Conservation (phyloP, 2,797 vertebrate genomes). For the Rhabdomys pumilio region DNA sequence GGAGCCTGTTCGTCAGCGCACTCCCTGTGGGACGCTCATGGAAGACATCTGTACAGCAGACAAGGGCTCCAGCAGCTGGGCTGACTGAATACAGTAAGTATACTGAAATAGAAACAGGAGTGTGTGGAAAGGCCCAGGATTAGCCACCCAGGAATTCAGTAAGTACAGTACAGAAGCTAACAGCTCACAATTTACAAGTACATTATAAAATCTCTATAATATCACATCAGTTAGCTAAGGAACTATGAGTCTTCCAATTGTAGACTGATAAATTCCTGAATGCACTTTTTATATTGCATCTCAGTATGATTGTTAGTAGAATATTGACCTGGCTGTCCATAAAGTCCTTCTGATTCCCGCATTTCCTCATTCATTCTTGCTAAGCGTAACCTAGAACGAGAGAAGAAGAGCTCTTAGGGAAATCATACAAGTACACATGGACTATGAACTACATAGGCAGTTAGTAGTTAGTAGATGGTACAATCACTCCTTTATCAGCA, state of each 20-base stretch:
- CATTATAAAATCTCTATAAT: slow-evolving; percentile 79
- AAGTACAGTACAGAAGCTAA: slow-evolving; percentile 80
- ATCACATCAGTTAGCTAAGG: slow-evolving; percentile 70
- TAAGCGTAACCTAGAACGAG: slow-evolving; percentile 93
- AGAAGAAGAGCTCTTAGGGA: slow-evolving; percentile 65
- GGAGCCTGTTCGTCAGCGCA: slow-evolving; percentile 73
- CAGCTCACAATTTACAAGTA: slow-evolving; percentile 76
- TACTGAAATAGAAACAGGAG: slow-evolving; percentile 72
- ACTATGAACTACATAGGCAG: neutral
- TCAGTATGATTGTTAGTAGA: slow-evolving; percentile 96
- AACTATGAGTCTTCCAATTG: slow-evolving; percentile 93
- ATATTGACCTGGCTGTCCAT: slow-evolving; percentile 99
- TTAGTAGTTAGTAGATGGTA: neutral
- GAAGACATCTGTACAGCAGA: slow-evolving; percentile 83
- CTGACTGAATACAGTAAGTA: slow-evolving; percentile 63
- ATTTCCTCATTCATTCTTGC: slow-evolving; percentile 99
- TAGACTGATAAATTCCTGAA: slow-evolving; percentile 98
- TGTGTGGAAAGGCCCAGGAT: slow-evolving; percentile 60
- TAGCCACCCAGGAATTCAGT: slow-evolving; percentile 75
- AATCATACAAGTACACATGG: slow-evolving; percentile 16
- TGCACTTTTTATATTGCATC: slow-evolving; percentile 99
- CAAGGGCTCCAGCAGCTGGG: slow-evolving; percentile 79
- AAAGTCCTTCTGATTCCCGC: slow-evolving; percentile 98
- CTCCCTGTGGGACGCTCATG: slow-evolving; percentile 78
- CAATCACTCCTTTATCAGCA: neutral